Evolutionary conservation across 2,888 invertebrate species (phyloP), one percentile per base, ranked within the genome.

Genomic region (Ariolimax columbianus): DNA sequence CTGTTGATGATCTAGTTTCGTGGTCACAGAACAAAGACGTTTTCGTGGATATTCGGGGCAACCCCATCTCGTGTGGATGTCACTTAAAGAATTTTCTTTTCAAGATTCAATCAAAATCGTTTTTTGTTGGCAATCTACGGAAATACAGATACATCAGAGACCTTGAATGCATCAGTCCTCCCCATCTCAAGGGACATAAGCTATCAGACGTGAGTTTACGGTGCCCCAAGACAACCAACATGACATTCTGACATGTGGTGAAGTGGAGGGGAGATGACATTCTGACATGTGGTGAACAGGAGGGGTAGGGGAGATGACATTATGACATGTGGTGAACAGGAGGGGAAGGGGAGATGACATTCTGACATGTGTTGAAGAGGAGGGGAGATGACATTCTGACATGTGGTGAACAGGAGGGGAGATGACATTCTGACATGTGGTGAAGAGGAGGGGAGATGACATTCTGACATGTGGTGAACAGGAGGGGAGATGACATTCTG

Each of bases 31-130:
- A 77, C 30, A 2, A 36, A n/a, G 70, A 38, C 38, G 55, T 83
- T 9, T 83, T 77, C 36, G 77, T 83, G 9, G 78, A 83, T 47
- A 70, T 83, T 17, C 77, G 78, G 6, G 68, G 36, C 23, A 83
- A 83, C 30, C 83, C 83, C 3, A 38, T 83, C 11, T 51, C 51
- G 30, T 83, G 83, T 33, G 77, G 51, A 1, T 83, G 83, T 63
- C 66, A 77, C 4, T 68, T 83, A 40, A 30, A 11, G 11, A 14
- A 59, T 9, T 36, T 83, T 26, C 33, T 77, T 6, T 19, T 38
- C 9, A 40, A 19, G 14, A 83, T 83, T 11, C 38, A 77, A 47
- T 63, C 66, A 4, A 51, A 47, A 9, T 3, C 26, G 0, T 83
- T 83, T 51, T 66, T 66, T 33, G 73, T 30, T 0, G 59, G 38